Evolutionary conservation across 2,113 vertebrate species (phyloP).

Genomic region (Nematolebias whitei): DNA sequence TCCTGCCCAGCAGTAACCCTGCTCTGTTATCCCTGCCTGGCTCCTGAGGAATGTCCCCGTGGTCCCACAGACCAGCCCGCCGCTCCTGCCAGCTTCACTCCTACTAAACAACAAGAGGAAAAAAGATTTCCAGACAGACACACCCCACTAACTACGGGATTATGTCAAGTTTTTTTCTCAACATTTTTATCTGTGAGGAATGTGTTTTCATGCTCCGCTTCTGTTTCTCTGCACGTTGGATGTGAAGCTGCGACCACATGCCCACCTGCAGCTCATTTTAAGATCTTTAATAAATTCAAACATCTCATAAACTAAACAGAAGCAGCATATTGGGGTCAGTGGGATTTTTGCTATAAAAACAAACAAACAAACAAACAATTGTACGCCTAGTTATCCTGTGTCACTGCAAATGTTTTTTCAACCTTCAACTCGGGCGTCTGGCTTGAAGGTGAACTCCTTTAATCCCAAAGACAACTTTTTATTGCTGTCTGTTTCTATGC

Average conservation of each 20-base stretch:
- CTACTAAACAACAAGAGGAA: constrained; percentile 13
- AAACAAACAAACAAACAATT: too few species aligned
- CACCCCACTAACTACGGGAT: constrained; percentile 46
- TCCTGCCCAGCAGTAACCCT: constrained; percentile 44
- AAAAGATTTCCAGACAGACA: constrained; percentile 22
- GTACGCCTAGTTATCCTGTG: too few species aligned
- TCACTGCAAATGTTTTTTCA: not conserved
- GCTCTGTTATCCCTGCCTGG: constrained; percentile 35
- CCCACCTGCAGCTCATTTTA: constrained; percentile 41
- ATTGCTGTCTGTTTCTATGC: not conserved
- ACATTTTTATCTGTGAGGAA: constrained; percentile 52
- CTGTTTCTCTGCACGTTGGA: constrained; percentile 33
- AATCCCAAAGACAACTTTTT: not conserved
- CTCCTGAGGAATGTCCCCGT: constrained; percentile 66
- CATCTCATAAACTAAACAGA: not conserved
- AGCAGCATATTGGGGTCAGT: too few species aligned
- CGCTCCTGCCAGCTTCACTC: constrained; percentile 24
- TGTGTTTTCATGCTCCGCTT: constrained; percentile 51
- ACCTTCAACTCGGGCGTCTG: not conserved
- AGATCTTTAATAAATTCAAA: constrained; percentile 31
- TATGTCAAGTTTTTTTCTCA: constrained; percentile 35
- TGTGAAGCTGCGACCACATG: constrained; percentile 15
- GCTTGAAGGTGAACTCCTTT: not conserved
- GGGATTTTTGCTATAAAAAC: too few species aligned
- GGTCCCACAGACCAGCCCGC: constrained; percentile 40